A percentile compares a stretch with the other conserved stretches of the same genome.
Conservation (phyloP, 2,797 vertebrate genomes). For the Clarias platycephalus region DNA sequence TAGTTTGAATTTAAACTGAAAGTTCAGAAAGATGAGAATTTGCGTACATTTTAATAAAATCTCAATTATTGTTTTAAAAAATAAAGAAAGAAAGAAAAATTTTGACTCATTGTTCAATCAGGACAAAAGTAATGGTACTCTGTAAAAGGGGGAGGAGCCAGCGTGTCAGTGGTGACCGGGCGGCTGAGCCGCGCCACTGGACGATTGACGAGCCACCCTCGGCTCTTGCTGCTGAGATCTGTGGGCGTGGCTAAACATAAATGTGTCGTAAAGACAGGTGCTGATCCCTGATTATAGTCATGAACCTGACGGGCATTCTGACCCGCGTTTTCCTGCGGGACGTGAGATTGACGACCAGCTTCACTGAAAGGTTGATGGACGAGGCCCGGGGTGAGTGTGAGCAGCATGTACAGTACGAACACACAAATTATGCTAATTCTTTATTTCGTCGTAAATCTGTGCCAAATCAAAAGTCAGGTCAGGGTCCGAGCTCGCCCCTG, state of each 20-base stretch:
- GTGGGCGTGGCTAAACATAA: slow-evolving; percentile 28
- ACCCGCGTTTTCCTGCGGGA: background rate
- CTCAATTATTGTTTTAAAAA: background rate
- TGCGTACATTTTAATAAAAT: background rate
- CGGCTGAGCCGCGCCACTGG: background rate
- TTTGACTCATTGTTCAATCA: background rate
- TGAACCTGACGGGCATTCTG: background rate
- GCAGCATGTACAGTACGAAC: background rate
- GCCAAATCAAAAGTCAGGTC: slow-evolving; percentile 37
- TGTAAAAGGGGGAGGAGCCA: background rate
- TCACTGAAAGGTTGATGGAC: background rate
- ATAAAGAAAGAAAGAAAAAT: no score
- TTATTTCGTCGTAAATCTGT: slow-evolving; percentile 11
- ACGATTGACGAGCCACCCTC: no score
- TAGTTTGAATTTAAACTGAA: background rate
- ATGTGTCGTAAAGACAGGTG: no score
- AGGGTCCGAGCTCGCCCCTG: background rate
- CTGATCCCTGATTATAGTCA: background rate
- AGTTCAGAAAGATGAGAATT: background rate
- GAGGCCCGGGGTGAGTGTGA: background rate
- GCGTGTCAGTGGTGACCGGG: background rate
- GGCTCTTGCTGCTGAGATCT: background rate
- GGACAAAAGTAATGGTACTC: background rate
- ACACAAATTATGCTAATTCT: background rate
- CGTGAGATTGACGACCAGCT: background rate